Evolutionary conservation across 2,113 vertebrate species (phyloP).

Genomic region (Lamprologus callipterus): DNA sequence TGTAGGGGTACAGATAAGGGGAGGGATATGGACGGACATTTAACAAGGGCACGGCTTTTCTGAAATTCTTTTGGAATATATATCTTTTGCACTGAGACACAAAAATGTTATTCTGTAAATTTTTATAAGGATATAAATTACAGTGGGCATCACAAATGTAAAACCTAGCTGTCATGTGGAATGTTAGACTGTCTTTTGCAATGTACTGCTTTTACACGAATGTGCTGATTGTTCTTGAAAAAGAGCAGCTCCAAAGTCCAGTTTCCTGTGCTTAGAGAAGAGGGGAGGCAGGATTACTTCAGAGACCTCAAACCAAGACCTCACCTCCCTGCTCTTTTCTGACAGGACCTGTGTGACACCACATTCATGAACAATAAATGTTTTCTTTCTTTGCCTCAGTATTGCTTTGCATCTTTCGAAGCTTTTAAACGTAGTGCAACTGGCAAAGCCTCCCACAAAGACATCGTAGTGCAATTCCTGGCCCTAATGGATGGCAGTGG

Average conservation of each 20-base stretch:
- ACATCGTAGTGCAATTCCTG: slow-evolving; percentile 27
- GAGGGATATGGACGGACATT: background rate
- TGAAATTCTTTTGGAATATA: slow-evolving; percentile 62
- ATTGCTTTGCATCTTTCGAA: slow-evolving; percentile 18
- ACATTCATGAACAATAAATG: slow-evolving; percentile 75
- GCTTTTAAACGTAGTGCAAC: slow-evolving; percentile 25
- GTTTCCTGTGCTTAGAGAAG: background rate
- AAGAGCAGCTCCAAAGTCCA: slow-evolving; percentile 48
- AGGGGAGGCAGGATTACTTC: slow-evolving; percentile 31
- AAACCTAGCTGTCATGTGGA: slow-evolving; percentile 69
- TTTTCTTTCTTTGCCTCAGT: slow-evolving; percentile 68
- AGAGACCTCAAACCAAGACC: slow-evolving; percentile 67
- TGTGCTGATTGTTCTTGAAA: slow-evolving; percentile 53
- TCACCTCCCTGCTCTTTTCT: slow-evolving; percentile 57
- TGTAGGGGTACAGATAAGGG: slow-evolving; percentile 28
- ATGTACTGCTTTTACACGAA: slow-evolving; percentile 68
- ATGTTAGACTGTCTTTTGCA: slow-evolving; percentile 70
- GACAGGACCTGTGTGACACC: slow-evolving; percentile 59
- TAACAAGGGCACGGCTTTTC: slow-evolving; percentile 63
- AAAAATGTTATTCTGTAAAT: slow-evolving; percentile 73
- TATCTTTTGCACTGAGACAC: slow-evolving; percentile 78
- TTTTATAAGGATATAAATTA: slow-evolving; percentile 68
- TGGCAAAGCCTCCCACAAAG: slow-evolving; percentile 9
- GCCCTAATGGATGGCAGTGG: slow-evolving; percentile 50
- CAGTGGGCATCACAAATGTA: slow-evolving; percentile 64